Conservation (phyloP, 2,113 vertebrate genomes). For the Hippopotamus amphibius region DNA sequence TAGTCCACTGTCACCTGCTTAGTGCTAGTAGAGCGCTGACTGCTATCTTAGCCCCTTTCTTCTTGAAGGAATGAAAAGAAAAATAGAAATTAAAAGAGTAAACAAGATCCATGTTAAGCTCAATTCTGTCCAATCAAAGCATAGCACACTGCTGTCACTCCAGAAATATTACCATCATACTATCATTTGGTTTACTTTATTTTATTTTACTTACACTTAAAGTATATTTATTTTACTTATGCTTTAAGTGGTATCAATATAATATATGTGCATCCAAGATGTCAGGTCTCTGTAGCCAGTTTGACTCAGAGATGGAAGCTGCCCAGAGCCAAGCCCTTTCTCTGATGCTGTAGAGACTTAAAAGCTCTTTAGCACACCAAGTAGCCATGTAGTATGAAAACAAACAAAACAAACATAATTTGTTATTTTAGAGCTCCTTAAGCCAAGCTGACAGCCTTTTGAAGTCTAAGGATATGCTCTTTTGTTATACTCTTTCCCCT, state of each 20-base stretch:
- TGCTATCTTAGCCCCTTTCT: background rate
- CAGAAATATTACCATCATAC: background rate
- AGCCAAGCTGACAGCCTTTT: background rate
- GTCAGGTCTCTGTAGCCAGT: background rate
- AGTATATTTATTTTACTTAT: constrained; percentile 41
- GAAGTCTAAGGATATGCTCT: background rate
- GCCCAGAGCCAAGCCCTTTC: background rate
- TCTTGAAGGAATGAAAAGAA: constrained; percentile 25
- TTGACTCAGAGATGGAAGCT: background rate
- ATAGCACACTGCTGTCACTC: background rate
- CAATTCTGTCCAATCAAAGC: constrained; percentile 10
- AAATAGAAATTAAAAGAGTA: constrained; percentile 33
- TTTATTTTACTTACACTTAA: background rate
- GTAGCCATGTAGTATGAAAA: constrained; percentile 15
- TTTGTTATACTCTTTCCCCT: background rate
- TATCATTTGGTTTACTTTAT: background rate
- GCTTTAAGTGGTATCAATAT: background rate
- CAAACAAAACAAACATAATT: background rate
- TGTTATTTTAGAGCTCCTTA: constrained; percentile 7
- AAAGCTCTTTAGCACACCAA: constrained; percentile 1
- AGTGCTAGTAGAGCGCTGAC: background rate
- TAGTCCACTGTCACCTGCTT: background rate
- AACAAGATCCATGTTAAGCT: background rate
- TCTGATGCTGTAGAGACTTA: background rate
- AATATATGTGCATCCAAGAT: background rate